phyloP scores from a whole-genome alignment of 2,888 invertebrate genomes.

The Microctonus aethiopoides region DNA sequence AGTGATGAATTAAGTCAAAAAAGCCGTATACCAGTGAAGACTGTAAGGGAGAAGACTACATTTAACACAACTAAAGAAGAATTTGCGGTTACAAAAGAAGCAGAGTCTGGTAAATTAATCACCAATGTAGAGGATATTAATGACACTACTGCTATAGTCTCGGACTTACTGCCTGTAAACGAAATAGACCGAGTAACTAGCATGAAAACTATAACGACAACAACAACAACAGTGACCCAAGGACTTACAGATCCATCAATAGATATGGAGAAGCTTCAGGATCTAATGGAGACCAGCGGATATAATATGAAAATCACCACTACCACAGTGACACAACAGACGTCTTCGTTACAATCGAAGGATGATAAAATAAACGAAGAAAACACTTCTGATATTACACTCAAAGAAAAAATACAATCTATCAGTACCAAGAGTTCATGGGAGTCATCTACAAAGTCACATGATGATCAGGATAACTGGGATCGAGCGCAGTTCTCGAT shows the following conservation, averaged over 20 bases:
- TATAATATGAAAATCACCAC: constrained; percentile 35
- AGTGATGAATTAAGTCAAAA: constrained; percentile 47
- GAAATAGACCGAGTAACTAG: constrained; percentile 37
- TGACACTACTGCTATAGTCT: neutral
- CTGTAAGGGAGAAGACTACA: constrained; percentile 58
- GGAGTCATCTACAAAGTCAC: constrained; percentile 46
- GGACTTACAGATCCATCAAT: constrained; percentile 31
- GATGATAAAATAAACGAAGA: constrained; percentile 37
- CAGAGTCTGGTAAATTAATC: neutral
- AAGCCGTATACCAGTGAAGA: constrained; percentile 68
- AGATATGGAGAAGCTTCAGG: constrained; percentile 40
- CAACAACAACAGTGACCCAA: neutral
- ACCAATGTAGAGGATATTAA: neutral
- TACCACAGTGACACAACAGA: constrained; percentile 36
- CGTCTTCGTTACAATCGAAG: constrained; percentile 34
- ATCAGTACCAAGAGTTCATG: constrained; percentile 52
- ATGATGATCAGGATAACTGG: constrained; percentile 56
- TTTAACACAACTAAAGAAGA: constrained; percentile 27
- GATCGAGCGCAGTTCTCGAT: constrained; percentile 56
- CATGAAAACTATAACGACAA: constrained; percentile 1
- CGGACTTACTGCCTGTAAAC: neutral
- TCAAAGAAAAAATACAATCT: constrained; percentile 41
- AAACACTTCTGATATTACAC: constrained; percentile 32
- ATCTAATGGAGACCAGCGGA: constrained; percentile 38
- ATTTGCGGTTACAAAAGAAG: constrained; percentile 16